A percentile compares a stretch with the other conserved stretches of the same genome.
Conservation (phyloP, 2,888 invertebrate species). For the Ptychoptera albimana region DNA sequence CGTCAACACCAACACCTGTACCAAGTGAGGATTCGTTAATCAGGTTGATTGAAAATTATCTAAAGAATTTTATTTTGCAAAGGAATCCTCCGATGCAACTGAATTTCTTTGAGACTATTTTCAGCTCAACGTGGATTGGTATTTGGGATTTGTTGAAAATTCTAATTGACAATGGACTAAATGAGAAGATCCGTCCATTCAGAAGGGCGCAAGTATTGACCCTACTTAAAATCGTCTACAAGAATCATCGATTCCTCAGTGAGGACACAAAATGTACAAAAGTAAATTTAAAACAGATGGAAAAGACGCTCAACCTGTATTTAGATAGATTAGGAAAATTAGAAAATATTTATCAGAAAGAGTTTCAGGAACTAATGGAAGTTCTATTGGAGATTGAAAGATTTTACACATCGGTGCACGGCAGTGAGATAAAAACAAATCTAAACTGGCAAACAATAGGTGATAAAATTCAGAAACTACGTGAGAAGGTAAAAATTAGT, state of each 20-base stretch:
- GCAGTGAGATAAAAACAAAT: constrained; percentile 12
- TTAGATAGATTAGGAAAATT: constrained; percentile 9
- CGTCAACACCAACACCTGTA: not conserved
- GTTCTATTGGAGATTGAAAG: constrained; percentile 1
- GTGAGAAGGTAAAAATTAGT: constrained; percentile 12
- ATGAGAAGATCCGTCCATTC: constrained; percentile 40
- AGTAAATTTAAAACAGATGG: constrained; percentile 15
- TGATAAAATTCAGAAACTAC: constrained; percentile 14
- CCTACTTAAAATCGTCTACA: constrained; percentile 46
- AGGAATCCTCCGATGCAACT: constrained; percentile 36
- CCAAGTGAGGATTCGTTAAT: constrained; percentile 2
- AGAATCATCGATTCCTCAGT: constrained; percentile 28
- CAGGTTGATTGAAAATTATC: constrained; percentile 14
- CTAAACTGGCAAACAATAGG: constrained; percentile 9
- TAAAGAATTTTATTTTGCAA: constrained; percentile 19
- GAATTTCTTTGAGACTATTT: constrained; percentile 46
- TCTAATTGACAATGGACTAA: constrained; percentile 43
- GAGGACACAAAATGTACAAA: constrained; percentile 12
- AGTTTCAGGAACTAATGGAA: constrained; percentile 6
- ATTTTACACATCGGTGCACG: constrained; percentile 10
- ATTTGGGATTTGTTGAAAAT: constrained; percentile 40
- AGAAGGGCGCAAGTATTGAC: constrained; percentile 51
- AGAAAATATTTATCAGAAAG: constrained; percentile 1
- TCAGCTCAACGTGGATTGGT: constrained; percentile 44
- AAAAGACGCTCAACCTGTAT: constrained; percentile 13